Base-by-base conservation (phyloP, 2,797 vertebrate species). In the Myiotriccus ornatus region DNA sequence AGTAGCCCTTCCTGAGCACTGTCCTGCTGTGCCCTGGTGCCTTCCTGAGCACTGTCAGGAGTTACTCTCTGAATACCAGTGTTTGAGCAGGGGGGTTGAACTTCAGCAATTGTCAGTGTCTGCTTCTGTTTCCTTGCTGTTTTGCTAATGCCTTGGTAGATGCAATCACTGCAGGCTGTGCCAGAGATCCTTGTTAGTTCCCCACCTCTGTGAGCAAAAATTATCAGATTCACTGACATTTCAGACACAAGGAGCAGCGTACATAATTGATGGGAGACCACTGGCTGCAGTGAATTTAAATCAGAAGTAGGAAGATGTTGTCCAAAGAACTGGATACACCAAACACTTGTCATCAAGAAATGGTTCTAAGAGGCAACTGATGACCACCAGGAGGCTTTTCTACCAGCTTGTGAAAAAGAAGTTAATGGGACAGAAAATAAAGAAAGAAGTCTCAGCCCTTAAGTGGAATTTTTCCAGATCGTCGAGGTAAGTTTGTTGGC, bases 251-350 rank as follows among this genome's bases (percentile, higher is more conserved):
- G 88, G 75, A 93, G 83, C 78, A 86, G 63, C 28, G 69, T 88
- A 85, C 85, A 78, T 96, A 95, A 96, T 92, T 96, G 94, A 95
- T 92, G 73, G 28, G 59, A 88, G 85, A 82, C 73, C 76, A 90
- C 64, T 68, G 27, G 82, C 57, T 91, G 93, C 71, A 78, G 57
- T 52, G 95, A 95, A 89, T 93, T 86, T 86, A 92, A 93, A 95
- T 76, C 47, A 84, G 94, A 53, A 65, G 27, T 56, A 82, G 56
- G 71, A 78, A 78, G 27, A 7, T 81, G 53, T 89, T 93, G 50
- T 88, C 79, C 59, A 56, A 80, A 91, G 62, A 34, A 56, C 47
- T 84, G 55, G 50, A 30, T 63, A 81, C 57, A 67, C 30, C 43
- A 39, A 84, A 65, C 32, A n/a, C 20, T 73, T 37, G 30, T 44